Conservation (phyloP, 2,797 vertebrate genomes). For the Tauraco hartlaubi region DNA sequence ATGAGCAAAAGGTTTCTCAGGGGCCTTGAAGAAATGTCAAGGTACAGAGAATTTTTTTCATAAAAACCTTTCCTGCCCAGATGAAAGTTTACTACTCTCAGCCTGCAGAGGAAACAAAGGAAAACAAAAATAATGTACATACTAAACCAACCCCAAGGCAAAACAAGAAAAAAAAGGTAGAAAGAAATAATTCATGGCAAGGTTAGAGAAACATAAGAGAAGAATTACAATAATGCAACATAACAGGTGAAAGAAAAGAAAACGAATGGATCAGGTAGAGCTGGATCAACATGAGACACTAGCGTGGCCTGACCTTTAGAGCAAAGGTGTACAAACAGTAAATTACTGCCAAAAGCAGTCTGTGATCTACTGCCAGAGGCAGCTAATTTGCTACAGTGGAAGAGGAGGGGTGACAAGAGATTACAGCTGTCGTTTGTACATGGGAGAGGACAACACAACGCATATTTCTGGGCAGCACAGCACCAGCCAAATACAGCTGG, state of each 20-base stretch:
- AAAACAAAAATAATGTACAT: not conserved
- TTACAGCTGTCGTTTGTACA: constrained; percentile 1
- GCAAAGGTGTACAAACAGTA: constrained; percentile 49
- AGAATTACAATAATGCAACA: constrained; percentile 9
- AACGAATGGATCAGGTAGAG: constrained; percentile 10
- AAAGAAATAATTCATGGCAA: constrained; percentile 19
- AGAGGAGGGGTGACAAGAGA: not conserved
- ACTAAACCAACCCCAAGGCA: not conserved
- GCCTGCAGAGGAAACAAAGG: not conserved
- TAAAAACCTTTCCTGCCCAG: not conserved
- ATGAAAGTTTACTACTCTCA: constrained; percentile 15
- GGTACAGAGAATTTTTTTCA: not conserved
- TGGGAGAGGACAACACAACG: not conserved
- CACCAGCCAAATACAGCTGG: constrained; percentile 4
- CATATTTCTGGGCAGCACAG: not conserved
- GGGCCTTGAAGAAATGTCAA: not conserved
- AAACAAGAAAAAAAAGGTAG: not conserved
- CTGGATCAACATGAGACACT: constrained; percentile 8
- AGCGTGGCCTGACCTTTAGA: not conserved
- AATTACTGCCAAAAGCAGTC: constrained; percentile 55
- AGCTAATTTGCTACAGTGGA: constrained; percentile 47
- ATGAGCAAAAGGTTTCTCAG: not conserved
- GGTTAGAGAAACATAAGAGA: not conserved
- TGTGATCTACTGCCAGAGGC: constrained; percentile 50
- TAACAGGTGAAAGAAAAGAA: constrained; percentile 17